phyloP scores from a whole-genome alignment of 1,140 invertebrate genomes.

The Zaprionus taronus region DNA sequence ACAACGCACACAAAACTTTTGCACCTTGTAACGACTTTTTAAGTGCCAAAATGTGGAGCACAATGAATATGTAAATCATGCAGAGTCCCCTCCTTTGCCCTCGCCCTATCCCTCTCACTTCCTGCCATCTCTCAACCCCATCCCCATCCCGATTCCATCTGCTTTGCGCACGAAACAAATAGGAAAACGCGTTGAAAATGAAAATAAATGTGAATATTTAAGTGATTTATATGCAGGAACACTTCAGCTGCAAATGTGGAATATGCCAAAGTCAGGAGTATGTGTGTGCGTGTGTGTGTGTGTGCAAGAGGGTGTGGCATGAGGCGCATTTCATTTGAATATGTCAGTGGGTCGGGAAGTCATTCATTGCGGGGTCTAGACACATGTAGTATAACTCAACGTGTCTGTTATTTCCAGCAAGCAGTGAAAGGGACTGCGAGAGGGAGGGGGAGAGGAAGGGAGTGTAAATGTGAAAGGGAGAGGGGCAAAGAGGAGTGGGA shows the following conservation, averaged over 20 bases:
- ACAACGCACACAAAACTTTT: conserved; percentile 56
- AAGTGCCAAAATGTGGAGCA: conserved; percentile 69
- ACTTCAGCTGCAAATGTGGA: conserved; percentile 42
- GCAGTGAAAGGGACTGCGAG: neutral
- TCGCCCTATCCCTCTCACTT: neutral
- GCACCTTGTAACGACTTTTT: conserved; percentile 75
- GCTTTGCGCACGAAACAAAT: conserved; percentile 48
- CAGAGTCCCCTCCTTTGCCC: neutral
- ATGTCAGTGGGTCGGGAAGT: conserved; percentile 35
- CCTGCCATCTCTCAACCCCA: neutral
- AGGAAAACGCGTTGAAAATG: conserved; percentile 64
- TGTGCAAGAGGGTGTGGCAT: neutral
- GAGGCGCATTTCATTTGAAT: conserved; percentile 30
- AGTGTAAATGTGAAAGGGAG: neutral
- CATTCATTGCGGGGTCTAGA: conserved; percentile 32
- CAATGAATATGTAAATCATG: conserved; percentile 64
- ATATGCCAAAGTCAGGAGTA: conserved; percentile 35
- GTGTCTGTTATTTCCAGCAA: conserved; percentile 20
- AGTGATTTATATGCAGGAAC: conserved; percentile 66
- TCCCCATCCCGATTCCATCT: neutral
- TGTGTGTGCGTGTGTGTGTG: neutral
- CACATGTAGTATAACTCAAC: conserved; percentile 31
- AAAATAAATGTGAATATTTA: conserved; percentile 72
- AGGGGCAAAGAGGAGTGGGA: neutral
- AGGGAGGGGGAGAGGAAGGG: too few species aligned